Percentiles rank a stretch among this genome's conserved stretches.
Conservation (phyloP, 2,113 vertebrate genomes). For the Penelope pileata region DNA sequence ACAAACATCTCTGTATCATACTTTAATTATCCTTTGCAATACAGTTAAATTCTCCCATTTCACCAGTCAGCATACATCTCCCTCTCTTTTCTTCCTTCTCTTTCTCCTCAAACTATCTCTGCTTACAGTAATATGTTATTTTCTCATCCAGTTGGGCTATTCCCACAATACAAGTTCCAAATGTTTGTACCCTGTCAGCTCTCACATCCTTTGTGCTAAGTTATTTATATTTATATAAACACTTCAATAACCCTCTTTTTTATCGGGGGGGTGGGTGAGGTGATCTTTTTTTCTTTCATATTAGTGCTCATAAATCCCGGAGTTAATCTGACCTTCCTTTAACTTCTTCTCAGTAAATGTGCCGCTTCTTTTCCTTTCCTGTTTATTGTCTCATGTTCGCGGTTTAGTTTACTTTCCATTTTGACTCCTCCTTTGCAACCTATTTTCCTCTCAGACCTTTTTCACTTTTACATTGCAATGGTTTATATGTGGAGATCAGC, state of each 20-base stretch:
- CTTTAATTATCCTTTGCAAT: neutral
- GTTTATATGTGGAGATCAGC: neutral
- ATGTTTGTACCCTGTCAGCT: neutral
- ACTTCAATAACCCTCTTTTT: neutral
- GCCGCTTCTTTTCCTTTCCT: neutral
- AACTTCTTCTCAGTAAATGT: neutral
- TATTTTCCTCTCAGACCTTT: neutral
- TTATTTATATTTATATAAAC: neutral
- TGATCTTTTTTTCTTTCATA: neutral
- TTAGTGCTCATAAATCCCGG: neutral
- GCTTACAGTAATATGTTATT: neutral
- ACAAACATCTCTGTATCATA: neutral
- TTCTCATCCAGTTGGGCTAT: neutral
- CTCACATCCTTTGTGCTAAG: neutral
- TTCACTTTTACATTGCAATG: neutral
- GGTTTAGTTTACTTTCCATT: neutral
- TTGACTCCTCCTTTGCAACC: neutral
- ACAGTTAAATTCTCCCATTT: neutral
- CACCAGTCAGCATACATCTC: neutral
- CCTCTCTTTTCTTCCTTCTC: neutral
- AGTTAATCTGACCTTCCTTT: slow-evolving; percentile 23
- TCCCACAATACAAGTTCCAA: neutral
- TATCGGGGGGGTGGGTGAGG: neutral
- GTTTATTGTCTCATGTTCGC: neutral
- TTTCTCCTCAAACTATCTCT: neutral